Percentiles rank a stretch among this genome's conserved stretches.
phyloP scores from a whole-genome alignment of 2,888 invertebrate species.

The Phalera bucephala region DNA sequence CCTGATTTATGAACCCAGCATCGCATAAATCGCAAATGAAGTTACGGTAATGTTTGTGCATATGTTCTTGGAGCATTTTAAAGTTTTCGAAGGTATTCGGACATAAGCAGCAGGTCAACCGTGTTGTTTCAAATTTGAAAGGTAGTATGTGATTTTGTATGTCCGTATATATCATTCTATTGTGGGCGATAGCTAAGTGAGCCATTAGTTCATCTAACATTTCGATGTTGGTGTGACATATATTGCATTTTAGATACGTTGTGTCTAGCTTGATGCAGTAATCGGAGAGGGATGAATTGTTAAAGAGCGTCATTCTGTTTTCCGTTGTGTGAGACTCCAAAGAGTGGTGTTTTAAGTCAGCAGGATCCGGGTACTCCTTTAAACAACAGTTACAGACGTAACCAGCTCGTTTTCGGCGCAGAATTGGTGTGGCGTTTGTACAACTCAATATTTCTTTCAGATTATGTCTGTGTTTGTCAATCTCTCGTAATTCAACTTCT shows the following conservation, averaged over 20 bases:
- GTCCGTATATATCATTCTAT: slow-evolving; percentile 19
- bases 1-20: slow-evolving; percentile 47
- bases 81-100: slow-evolving; percentile 30
- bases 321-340: slow-evolving; percentile 25
- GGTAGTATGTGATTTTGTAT: slow-evolving; percentile 35
- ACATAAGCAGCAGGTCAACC: slow-evolving; percentile 33
- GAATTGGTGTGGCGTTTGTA: slow-evolving; percentile 52
- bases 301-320: slow-evolving; percentile 23
- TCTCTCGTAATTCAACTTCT: slow-evolving; percentile 6
- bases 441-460: slow-evolving; percentile 35
- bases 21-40: slow-evolving; percentile 50
- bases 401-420: slow-evolving; percentile 37
- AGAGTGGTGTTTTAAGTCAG: slow-evolving; percentile 49
- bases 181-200: slow-evolving; percentile 23
- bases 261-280: slow-evolving; percentile 48
- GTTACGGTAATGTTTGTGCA: slow-evolving; percentile 55
- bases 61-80: slow-evolving; percentile 40
- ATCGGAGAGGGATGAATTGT: slow-evolving; percentile 25
- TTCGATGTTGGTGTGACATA: slow-evolving; percentile 17
- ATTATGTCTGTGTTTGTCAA: slow-evolving; percentile 43
- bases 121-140: slow-evolving; percentile 29
- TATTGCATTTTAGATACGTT: slow-evolving; percentile 31
- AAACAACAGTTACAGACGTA: slow-evolving; percentile 50
- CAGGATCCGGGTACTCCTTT: slow-evolving; percentile 34
- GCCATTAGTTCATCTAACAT: slow-evolving; percentile 11